Percentiles rank a stretch among this genome's conserved stretches.
Conservation (phyloP, 37 sponge, comb jelly and placozoan species). For the Bolinopsis microptera region DNA sequence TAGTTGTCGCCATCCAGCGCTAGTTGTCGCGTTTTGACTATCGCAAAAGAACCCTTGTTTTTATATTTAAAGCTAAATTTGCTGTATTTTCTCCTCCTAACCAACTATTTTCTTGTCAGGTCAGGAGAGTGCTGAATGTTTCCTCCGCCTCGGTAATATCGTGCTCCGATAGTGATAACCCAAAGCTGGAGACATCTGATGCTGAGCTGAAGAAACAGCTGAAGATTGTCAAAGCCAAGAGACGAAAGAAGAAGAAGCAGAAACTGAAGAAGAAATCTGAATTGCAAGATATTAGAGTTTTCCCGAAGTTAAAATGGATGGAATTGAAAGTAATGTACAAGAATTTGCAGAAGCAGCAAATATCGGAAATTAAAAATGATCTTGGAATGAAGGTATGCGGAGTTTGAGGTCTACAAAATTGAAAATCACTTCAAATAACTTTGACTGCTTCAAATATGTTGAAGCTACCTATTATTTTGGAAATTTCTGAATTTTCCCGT, state of each 20-base stretch:
- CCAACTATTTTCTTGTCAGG: not conserved
- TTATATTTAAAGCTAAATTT: no score
- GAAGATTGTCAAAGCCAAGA: conserved; percentile 38
- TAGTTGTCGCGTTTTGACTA: not conserved
- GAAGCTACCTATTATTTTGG: not conserved
- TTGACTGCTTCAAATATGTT: not conserved
- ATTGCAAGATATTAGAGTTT: conserved; percentile 40
- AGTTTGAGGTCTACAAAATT: not conserved
- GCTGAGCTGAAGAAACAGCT: conserved; percentile 52
- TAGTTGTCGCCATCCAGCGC: no score
- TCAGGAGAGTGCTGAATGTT: not conserved
- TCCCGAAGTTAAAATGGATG: conserved; percentile 20
- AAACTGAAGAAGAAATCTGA: conserved; percentile 55
- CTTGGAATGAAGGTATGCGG: conserved; percentile 20
- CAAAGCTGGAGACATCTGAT: not conserved
- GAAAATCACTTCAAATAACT: no score
- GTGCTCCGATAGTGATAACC: not conserved
- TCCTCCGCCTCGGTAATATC: not conserved
- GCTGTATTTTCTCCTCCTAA: no score
- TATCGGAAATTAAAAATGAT: conserved; percentile 33
- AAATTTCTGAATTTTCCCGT: not conserved
- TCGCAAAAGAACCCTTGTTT: not conserved
- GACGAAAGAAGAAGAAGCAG: conserved; percentile 27
- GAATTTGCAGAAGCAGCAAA: conserved; percentile 45
- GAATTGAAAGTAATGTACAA: conserved; percentile 57